Base-by-base conservation (phyloP, 2,797 vertebrate genomes). In the Aldrovandia affinis region DNA sequence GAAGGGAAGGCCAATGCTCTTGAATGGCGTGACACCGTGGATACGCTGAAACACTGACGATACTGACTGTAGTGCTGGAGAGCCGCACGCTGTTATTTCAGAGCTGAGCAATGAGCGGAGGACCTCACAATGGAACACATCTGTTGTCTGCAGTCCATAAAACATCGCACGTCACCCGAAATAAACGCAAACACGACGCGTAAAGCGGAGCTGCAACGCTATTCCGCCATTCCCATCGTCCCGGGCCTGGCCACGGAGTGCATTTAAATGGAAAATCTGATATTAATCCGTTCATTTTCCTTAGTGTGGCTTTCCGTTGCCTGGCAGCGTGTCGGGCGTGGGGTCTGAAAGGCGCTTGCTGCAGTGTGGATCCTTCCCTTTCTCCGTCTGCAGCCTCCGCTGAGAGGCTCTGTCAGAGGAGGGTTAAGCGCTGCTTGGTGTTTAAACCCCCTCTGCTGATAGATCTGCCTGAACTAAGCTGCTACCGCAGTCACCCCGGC, bases 371-470 rank as follows among this genome's bases (percentile, higher is more conserved):
- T n/a, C 30, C 30, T 70, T 70, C 28, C 28, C n/a, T 28, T n/a
- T 30, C 25, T 28, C 61, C 7, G 25, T 30, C 70, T 9, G 82
- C 59, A 63, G 30, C 39, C 2, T 1, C 12, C 54, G 61, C 55
- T 54, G 78, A 68, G 36, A 70, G 78, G 14, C 10, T 20, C n/a
- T 44, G 59, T 42, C 44, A 30, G 65, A 9, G 30, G 36, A 30
- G 61, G 78, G 70, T 80, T 79, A 68, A 47, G 50, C 55, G 25
- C 33, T 33, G 30, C 77, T 79, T 28, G 14, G 57, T 65, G 22
- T 44, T 30, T 47, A 68, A 50, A 65, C 28, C 54, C 4, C 59
- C 36, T 57, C 14, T 44, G 50, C 42, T 68, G 22, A 84, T 25
- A 55, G 78, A 52, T 47, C 61, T 20, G 33, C 50, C 78, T 70